A percentile compares a stretch with the other conserved stretches of the same genome.
phyloP scores from a whole-genome alignment of 2,113 vertebrate species.

The Pseudorectes ferrugineus region DNA sequence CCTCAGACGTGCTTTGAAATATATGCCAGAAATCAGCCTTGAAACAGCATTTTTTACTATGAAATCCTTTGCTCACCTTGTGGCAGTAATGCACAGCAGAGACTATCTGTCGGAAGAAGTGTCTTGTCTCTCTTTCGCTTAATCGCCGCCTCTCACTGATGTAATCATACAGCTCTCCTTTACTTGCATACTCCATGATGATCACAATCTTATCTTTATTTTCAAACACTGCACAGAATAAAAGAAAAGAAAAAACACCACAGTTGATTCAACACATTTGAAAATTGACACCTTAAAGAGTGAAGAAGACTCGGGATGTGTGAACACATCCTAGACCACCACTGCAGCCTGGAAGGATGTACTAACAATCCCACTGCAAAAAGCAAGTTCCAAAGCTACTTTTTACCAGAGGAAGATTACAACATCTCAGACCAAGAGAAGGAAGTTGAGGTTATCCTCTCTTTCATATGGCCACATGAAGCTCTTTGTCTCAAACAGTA shows the following conservation, averaged over 20 bases:
- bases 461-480: background rate
- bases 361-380: background rate
- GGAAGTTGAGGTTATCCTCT: background rate
- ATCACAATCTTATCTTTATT: conserved; percentile 99
- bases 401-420: background rate
- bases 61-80: conserved; percentile 77
- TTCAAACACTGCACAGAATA: conserved; percentile 85
- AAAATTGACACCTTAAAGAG: background rate
- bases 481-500: background rate
- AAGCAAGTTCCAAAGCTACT: background rate
- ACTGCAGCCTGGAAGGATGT: background rate
- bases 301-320: background rate
- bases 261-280: background rate
- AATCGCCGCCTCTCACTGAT: conserved; percentile 92
- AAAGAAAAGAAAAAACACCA: background rate
- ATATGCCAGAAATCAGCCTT: background rate
- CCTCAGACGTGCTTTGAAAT: conserved; percentile 14
- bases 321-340: background rate
- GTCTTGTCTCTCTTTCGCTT: conserved; percentile 90
- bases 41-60: background rate
- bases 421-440: background rate
- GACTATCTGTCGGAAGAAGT: conserved; percentile 97
- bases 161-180: conserved; percentile 96
- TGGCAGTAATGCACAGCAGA: conserved; percentile 97
- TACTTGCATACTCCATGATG: conserved; percentile 94